Percentiles rank a stretch among this genome's conserved stretches.
Conservation (phyloP, 2,113 vertebrate genomes). For the Xiphophorus maculatus region DNA sequence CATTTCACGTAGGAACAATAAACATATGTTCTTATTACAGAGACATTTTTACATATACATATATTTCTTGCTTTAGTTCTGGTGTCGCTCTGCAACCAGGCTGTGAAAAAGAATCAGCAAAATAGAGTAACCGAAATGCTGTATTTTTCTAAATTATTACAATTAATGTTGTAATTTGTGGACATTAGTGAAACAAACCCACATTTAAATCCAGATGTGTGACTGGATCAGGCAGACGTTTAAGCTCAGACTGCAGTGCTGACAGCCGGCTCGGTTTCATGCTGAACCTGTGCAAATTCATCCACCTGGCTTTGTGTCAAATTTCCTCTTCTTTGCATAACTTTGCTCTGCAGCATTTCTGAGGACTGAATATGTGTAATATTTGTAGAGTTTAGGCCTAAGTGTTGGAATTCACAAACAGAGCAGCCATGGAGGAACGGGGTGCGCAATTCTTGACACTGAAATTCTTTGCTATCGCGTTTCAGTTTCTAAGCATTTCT, state of each 20-base stretch:
- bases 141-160: not conserved
- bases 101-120: slow-evolving; percentile 1
- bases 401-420: not conserved
- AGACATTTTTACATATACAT: not conserved
- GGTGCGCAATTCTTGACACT: not conserved
- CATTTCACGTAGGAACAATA: not conserved
- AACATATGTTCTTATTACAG: not conserved
- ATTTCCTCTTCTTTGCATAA: not conserved
- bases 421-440: not conserved
- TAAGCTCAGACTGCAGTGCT: not conserved
- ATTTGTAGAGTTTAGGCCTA: slow-evolving; percentile 3
- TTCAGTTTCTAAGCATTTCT: slow-evolving; percentile 36
- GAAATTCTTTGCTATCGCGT: slow-evolving; percentile 28
- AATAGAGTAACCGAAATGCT: not conserved
- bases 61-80: not conserved
- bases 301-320: not conserved
- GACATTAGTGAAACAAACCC: not conserved
- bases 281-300: not conserved
- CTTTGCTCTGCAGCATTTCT: not conserved
- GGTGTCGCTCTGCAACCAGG: not conserved
- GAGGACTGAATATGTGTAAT: not conserved
- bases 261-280: not conserved
- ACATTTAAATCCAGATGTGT: slow-evolving; percentile 6
- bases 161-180: not conserved
- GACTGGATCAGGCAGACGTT: not conserved